These are phyloP conservation scores for Hydropotes inermis DNA, from an alignment of 2,113 vertebrate genomes.

Conservation along the genomic window DNA sequence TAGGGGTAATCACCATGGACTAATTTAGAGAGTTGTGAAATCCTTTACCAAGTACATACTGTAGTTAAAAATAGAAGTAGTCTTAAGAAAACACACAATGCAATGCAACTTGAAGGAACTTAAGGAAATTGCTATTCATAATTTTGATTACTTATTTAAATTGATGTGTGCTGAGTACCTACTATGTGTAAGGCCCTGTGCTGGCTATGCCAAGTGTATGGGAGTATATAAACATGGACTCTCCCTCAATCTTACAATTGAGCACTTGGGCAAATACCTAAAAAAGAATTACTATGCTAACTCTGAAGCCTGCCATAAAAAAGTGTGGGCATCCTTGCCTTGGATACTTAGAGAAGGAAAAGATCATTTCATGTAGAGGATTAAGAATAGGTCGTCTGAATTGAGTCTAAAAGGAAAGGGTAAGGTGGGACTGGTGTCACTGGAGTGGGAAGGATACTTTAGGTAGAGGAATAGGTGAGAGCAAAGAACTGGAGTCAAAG, in stretches of 20 bases:
- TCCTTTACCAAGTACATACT: slow-evolving; percentile 68
- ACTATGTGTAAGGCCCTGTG: slow-evolving; percentile 52
- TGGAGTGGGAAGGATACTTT: not conserved
- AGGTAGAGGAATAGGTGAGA: not conserved
- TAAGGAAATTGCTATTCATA: slow-evolving; percentile 24
- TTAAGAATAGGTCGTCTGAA: not conserved
- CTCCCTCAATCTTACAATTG: not conserved
- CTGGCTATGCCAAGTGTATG: not conserved
- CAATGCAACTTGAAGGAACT: slow-evolving; percentile 40
- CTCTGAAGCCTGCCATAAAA: not conserved
- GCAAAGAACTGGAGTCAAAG: not conserved
- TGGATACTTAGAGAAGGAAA: not conserved
- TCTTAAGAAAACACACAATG: slow-evolving; percentile 69
- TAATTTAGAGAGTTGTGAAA: slow-evolving; percentile 82
- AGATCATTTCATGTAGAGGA: not conserved
- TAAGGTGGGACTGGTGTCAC: not conserved
- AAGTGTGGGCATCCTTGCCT: not conserved
- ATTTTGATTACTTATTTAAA: slow-evolving; percentile 63
- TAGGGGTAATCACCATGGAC: slow-evolving; percentile 78
- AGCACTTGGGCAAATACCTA: not conserved
- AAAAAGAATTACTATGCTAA: not conserved
- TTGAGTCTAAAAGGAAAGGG: not conserved
- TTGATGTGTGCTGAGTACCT: slow-evolving; percentile 46
- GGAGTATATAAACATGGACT: not conserved
- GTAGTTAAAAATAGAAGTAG: slow-evolving; percentile 75